phyloP scores from a whole-genome alignment of 2,888 invertebrate genomes.

The Dynastes hyllus region DNA sequence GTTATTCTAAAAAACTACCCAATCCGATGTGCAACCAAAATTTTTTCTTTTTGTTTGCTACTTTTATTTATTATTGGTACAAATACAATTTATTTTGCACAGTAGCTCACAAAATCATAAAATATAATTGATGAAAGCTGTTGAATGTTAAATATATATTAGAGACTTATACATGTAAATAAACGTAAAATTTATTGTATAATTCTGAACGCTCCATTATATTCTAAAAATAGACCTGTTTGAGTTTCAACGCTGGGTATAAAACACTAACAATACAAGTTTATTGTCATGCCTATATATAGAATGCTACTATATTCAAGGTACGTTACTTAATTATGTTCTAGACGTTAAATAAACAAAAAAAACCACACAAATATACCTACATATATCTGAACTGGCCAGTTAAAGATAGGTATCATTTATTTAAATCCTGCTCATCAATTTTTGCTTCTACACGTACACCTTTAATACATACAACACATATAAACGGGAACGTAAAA shows the following conservation, averaged over 20 bases:
- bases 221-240: conserved; percentile 26
- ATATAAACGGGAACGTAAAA: background rate
- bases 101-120: background rate
- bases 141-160: background rate
- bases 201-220: conserved; percentile 12
- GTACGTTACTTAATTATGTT: conserved; percentile 35
- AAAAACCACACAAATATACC: conserved; percentile 22
- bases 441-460: conserved; percentile 4
- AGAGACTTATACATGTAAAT: background rate
- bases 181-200: conserved; percentile 27
- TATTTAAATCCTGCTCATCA: conserved; percentile 32
- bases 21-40: too few species aligned
- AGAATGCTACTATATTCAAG: conserved; percentile 38
- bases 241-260: conserved; percentile 1
- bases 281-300: conserved; percentile 44
- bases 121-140: background rate
- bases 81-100: background rate
- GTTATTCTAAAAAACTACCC: too few species aligned
- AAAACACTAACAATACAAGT: conserved; percentile 35
- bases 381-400: conserved; percentile 26
- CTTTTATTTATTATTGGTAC: too few species aligned
- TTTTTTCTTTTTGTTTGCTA: too few species aligned
- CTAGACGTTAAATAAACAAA: conserved; percentile 41
- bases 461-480: background rate
- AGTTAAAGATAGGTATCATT: conserved; percentile 28